Evolutionary conservation across 2,797 vertebrate genomes (phyloP).

Genomic region (Rhyacichthys aspro): DNA sequence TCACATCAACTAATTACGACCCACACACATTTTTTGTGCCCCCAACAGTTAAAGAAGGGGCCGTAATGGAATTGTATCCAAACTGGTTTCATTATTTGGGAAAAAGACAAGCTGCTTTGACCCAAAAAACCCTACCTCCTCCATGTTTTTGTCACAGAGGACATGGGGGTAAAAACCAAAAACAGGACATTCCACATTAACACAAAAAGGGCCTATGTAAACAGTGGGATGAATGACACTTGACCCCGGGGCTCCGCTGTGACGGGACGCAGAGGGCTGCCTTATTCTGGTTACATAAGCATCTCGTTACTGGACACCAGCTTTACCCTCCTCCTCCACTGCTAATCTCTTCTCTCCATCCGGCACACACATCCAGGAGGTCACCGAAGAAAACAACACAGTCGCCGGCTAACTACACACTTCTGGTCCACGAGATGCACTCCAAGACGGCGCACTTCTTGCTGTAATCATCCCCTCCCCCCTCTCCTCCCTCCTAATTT

Average conservation of each 20-base stretch:
- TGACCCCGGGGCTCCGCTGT: conserved; percentile 60
- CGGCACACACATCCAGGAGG: conserved; percentile 33
- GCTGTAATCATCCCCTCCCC: conserved; percentile 31
- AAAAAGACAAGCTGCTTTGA: conserved; percentile 53
- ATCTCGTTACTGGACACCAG: conserved; percentile 54
- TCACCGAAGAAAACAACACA: conserved; percentile 31
- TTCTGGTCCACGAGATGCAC: conserved; percentile 33
- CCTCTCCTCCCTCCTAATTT: conserved; percentile 21
- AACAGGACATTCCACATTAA: conserved; percentile 83
- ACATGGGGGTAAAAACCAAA: conserved; percentile 60
- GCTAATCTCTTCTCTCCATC: conserved; percentile 44
- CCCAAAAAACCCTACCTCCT: conserved; percentile 20
- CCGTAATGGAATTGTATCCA: background rate
- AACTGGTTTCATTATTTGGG: conserved; percentile 60
- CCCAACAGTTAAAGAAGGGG: too few species aligned
- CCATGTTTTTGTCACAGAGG: conserved; percentile 15
- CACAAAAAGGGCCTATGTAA: conserved; percentile 75
- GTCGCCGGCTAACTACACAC: conserved; percentile 27
- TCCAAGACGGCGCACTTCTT: conserved; percentile 12
- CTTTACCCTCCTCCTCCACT: conserved; percentile 28
- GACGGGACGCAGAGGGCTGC: conserved; percentile 50
- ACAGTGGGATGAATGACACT: conserved; percentile 75
- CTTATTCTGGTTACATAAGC: conserved; percentile 74
- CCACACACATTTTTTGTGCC: too few species aligned
- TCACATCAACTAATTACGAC: too few species aligned